A percentile compares a stretch with the other conserved stretches of the same genome.
Evolutionary conservation across 1,140 invertebrate genomes (phyloP).

Genomic region (silkworm (Bombyx mori)): ASM3026992v2 NC_085120.1:4254001-4254500

Average conservation of each 20-base stretch:
- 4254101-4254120: no score
- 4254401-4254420: constrained; percentile 48
- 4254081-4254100: no score
- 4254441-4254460: constrained; percentile 36
- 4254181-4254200: constrained; percentile 3
- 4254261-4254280: constrained; percentile 58
- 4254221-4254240: constrained; percentile 58
- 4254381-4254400: constrained; percentile 55
- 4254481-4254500: no score
- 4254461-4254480: not conserved
- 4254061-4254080: no score
- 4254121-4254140: no score
- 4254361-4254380: constrained; percentile 56
- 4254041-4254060: no score
- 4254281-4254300: constrained; percentile 38
- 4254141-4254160: no score
- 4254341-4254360: constrained; percentile 66
- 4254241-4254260: constrained; percentile 58
- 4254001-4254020: no score
- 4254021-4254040: no score
- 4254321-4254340: constrained; percentile 53
- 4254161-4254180: no score
- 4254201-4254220: constrained; percentile 58
- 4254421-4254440: constrained; percentile 25
- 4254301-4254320: constrained; percentile 39